These are phyloP conservation scores for Gordius sp. DNA, from an alignment of 2,888 invertebrate species.

Conservation along the genomic window DNA sequence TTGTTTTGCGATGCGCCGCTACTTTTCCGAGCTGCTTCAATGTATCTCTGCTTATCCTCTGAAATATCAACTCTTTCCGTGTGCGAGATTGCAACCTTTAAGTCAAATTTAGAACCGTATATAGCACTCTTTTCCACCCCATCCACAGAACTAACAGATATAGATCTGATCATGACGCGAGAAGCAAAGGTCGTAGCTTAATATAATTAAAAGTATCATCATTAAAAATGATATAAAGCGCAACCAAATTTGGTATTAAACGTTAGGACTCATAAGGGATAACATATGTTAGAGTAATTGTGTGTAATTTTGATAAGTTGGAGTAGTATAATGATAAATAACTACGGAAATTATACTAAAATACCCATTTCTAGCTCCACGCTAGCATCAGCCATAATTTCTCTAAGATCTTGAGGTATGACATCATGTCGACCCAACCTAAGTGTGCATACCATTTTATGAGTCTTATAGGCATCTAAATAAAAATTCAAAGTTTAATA, in stretches of 20 bases:
- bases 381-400: constrained; percentile 36
- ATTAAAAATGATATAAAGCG: background rate
- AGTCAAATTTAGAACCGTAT: constrained; percentile 78
- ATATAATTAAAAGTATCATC: too few relatives aligned
- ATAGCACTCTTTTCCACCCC: constrained; percentile 94
- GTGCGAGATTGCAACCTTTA: constrained; percentile 39
- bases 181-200: constrained; percentile 3
- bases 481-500: constrained; percentile 18
- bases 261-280: too few relatives aligned
- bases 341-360: background rate
- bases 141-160: constrained; percentile 34
- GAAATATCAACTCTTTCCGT: background rate
- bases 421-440: constrained; percentile 87
- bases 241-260: background rate
- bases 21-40: too few relatives aligned
- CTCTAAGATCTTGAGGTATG: constrained; percentile 67
- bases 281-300: background rate
- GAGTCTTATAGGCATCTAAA: constrained; percentile 81
- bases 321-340: background rate
- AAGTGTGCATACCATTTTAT: constrained; percentile 72
- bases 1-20: too few relatives aligned
- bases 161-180: background rate
- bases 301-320: too few relatives aligned
- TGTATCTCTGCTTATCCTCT: too few relatives aligned
- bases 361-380: constrained; percentile 56